Evolutionary conservation across 2,113 vertebrate genomes (phyloP).

Genomic region (Tinamus guttatus): DNA sequence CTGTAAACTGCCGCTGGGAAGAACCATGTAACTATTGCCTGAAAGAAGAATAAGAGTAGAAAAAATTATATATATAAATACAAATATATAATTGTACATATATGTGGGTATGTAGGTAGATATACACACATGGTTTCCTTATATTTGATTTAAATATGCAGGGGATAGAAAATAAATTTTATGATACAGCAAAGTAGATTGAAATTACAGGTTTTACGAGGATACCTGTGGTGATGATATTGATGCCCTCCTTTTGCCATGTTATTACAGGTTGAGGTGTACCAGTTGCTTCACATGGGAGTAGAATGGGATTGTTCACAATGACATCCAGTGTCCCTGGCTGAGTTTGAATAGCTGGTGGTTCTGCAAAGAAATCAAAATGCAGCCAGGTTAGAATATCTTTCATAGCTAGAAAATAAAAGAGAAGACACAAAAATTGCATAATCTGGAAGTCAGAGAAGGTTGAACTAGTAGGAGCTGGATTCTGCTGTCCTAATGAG

Average conservation of each 20-base stretch:
- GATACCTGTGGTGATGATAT: conserved; percentile 85
- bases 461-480: not conserved
- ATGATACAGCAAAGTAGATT: not conserved
- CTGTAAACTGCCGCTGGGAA: conserved; percentile 88
- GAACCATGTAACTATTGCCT: conserved; percentile 84
- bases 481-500: not conserved
- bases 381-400: not conserved
- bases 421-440: not conserved
- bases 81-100: not conserved
- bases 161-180: not conserved
- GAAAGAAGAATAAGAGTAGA: not conserved
- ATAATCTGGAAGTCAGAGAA: not conserved
- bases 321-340: conserved; percentile 86
- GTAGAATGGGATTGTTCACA: conserved; percentile 85
- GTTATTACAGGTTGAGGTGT: conserved; percentile 87
- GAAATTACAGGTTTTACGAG: not conserved
- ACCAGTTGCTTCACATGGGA: conserved; percentile 90
- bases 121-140: not conserved
- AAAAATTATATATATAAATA: not conserved
- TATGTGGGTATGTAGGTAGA: no score
- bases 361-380: conserved; percentile 76
- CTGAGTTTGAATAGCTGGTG: conserved; percentile 87
- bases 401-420: not conserved
- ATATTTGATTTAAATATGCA: not conserved
- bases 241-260: conserved; percentile 98